Percentiles rank a stretch among this genome's conserved stretches.
phyloP scores from a whole-genome alignment of 1,140 invertebrate genomes.

The Phthorimaea operculella region DNA sequence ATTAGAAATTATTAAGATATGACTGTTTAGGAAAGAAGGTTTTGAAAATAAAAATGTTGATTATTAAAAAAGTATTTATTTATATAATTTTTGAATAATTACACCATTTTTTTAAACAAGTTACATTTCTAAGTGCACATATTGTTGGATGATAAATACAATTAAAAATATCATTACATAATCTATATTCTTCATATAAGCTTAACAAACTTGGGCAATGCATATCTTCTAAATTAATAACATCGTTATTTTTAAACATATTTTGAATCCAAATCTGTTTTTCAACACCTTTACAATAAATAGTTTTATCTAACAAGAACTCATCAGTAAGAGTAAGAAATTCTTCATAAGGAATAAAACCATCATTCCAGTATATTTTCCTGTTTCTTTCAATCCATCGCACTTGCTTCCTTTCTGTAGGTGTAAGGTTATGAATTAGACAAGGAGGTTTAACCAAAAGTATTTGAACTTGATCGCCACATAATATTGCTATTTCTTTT shows the following conservation, averaged over 20 bases:
- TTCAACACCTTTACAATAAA: slow-evolving; percentile 7
- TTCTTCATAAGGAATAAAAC: slow-evolving; percentile 1
- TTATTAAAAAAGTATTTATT: no score
- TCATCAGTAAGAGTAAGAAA: not conserved
- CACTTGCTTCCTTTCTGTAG: slow-evolving; percentile 2
- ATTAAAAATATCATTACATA: not conserved
- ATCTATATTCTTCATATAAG: slow-evolving; percentile 5
- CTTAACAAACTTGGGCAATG: slow-evolving; percentile 5
- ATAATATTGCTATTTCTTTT: slow-evolving; percentile 18
- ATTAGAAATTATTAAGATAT: no score
- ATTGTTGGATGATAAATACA: slow-evolving; percentile 6
- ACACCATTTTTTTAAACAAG: slow-evolving; percentile 7
- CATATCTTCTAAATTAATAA: slow-evolving; percentile 8
- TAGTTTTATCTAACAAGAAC: slow-evolving; percentile 5
- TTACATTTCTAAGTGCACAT: slow-evolving; percentile 8
- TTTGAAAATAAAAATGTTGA: no score
- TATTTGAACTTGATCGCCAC: slow-evolving; percentile 6
- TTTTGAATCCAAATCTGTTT: slow-evolving; percentile 8
- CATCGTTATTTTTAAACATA: not conserved
- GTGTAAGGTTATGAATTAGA: slow-evolving; percentile 7
- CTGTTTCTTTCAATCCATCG: slow-evolving; percentile 8
- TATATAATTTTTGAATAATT: not conserved
- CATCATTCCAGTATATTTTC: slow-evolving; percentile 7
- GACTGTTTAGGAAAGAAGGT: no score
- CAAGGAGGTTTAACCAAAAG: slow-evolving; percentile 15